Percentiles rank a stretch among this genome's conserved stretches.
Conservation (phyloP, 2,888 invertebrate species). For the Fissipunctia ypsillon region DNA sequence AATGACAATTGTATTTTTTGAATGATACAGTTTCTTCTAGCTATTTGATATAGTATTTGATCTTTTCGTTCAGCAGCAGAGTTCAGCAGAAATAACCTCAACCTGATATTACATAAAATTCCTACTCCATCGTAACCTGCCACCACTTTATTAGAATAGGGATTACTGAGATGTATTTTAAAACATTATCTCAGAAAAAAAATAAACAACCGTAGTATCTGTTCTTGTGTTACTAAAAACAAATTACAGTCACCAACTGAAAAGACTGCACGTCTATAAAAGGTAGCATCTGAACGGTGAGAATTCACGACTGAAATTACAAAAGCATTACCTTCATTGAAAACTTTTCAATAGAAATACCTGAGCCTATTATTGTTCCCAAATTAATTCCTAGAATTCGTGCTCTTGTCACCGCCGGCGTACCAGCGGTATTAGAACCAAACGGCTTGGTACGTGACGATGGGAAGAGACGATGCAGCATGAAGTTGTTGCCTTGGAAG, state of each 20-base stretch:
- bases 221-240: background rate
- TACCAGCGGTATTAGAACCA: no score
- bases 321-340: background rate
- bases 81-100: background rate
- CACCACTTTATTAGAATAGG: background rate
- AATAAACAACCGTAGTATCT: rapidly evolving
- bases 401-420: no score
- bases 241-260: background rate
- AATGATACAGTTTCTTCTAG: background rate
- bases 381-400: constrained; percentile 24
- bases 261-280: background rate
- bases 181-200: background rate
- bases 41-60: no score
- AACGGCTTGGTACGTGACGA: no score
- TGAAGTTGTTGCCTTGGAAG: no score
- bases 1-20: rapidly evolving
- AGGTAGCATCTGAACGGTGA: background rate
- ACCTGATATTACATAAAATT: background rate
- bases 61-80: background rate
- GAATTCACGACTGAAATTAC: background rate
- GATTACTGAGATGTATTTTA: background rate
- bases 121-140: background rate
- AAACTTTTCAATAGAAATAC: background rate
- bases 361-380: background rate
- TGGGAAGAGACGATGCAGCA: no score